Percentiles rank a stretch among this genome's conserved stretches.
Evolutionary conservation across 2,113 vertebrate genomes (phyloP).

Genomic region (Zeus faber): DNA sequence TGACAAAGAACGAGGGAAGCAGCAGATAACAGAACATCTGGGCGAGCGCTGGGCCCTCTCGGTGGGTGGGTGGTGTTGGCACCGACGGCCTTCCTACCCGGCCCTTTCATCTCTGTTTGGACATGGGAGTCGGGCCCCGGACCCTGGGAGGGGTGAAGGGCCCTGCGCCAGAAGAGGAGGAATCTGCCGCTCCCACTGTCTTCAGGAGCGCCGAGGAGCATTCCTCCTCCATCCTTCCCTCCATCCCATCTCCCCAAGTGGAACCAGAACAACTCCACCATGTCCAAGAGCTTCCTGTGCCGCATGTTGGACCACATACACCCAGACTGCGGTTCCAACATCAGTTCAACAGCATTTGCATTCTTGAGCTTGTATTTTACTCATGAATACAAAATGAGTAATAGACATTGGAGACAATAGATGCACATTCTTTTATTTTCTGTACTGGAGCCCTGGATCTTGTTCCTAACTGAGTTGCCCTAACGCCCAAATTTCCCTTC

Average conservation of each 20-base stretch:
- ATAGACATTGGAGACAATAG: too few relatives aligned
- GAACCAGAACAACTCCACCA: too few relatives aligned
- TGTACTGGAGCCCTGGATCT: too few relatives aligned
- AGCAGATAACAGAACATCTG: not conserved
- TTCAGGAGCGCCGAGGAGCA: conserved; percentile 29
- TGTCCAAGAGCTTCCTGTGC: too few relatives aligned
- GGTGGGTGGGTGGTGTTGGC: conserved; percentile 56
- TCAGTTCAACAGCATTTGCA: too few relatives aligned
- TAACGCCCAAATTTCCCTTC: too few relatives aligned
- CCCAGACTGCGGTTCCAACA: too few relatives aligned
- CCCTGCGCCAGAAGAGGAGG: conserved; percentile 34
- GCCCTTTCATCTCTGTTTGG: conserved; percentile 66
- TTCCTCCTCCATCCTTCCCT: conserved; percentile 23
- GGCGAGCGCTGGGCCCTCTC: not conserved
- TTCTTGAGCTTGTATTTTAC: too few relatives aligned
- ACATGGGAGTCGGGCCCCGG: conserved; percentile 58
- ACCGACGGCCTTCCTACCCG: conserved; percentile 49
- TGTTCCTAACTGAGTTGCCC: too few relatives aligned
- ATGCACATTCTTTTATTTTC: too few relatives aligned
- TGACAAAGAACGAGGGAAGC: not conserved
- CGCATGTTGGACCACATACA: too few relatives aligned
- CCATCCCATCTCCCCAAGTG: not conserved
- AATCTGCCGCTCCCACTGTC: conserved; percentile 50
- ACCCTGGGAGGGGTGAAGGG: conserved; percentile 49
- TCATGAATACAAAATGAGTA: too few relatives aligned